Conservation (phyloP, 2,888 invertebrate species). For the Cerceris ruficornis region DNA sequence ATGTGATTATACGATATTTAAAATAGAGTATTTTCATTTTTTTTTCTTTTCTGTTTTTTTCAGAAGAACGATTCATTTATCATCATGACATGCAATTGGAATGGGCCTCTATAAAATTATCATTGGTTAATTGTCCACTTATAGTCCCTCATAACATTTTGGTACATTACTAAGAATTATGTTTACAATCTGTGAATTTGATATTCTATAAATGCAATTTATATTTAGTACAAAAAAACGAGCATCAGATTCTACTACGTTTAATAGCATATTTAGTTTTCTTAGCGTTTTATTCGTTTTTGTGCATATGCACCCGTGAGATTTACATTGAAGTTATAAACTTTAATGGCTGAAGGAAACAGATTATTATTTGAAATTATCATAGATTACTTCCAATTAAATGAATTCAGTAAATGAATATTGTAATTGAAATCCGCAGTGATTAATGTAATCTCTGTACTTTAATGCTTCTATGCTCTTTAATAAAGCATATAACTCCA, state of each 20-base stretch:
- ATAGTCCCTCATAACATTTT: conserved; percentile 43
- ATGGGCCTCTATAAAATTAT: conserved; percentile 59
- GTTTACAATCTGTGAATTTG: conserved; percentile 50
- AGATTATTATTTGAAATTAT: not conserved
- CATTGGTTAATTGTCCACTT: conserved; percentile 33
- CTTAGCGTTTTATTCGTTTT: conserved; percentile 16
- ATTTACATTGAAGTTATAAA: conserved; percentile 21
- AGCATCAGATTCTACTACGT: conserved; percentile 15
- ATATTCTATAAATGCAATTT: conserved; percentile 47
- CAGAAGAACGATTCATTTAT: conserved; percentile 58
- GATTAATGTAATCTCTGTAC: not conserved
- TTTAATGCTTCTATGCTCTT: conserved; percentile 5
- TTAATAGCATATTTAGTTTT: conserved; percentile 14
- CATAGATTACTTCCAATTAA: not conserved
- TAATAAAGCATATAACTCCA: conserved; percentile 32
- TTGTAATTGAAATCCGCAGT: not conserved
- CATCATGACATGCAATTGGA: conserved; percentile 65
- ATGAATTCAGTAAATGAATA: not conserved
- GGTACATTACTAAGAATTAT: conserved; percentile 76
- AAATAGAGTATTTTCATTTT: conserved; percentile 73
- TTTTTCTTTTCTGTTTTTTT: too few relatives aligned
- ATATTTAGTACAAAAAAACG: conserved; percentile 39
- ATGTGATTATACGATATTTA: conserved; percentile 69
- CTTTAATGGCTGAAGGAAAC: not conserved
- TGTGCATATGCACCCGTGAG: conserved; percentile 33